phyloP scores from a whole-genome alignment of 2,888 invertebrate species.

The Noctuana brunneofusca region DNA sequence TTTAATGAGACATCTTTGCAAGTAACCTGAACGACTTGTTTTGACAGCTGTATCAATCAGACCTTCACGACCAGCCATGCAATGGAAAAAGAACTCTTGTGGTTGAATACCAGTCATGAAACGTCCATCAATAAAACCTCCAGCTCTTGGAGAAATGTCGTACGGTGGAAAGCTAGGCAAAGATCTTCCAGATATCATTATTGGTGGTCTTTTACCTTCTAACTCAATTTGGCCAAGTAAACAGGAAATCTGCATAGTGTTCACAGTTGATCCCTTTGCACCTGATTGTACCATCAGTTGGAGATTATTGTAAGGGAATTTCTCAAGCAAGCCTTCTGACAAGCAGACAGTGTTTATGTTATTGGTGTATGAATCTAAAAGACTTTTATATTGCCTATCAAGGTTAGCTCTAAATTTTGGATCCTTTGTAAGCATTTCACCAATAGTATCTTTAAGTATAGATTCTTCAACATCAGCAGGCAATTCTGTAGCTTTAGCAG shows the following conservation, averaged over 20 bases:
- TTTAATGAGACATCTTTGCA: conserved; percentile 98
- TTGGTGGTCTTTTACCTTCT: conserved; percentile 97
- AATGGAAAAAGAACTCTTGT: conserved; percentile 99
- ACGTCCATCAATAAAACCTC: conserved; percentile 97
- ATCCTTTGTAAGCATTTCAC: conserved; percentile 87
- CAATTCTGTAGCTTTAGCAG: conserved; percentile 87
- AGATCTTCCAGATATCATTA: conserved; percentile 96
- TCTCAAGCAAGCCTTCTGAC: conserved; percentile 91
- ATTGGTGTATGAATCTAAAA: conserved; percentile 93
- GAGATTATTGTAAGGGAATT: conserved; percentile 97
- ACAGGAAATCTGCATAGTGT: conserved; percentile 99
- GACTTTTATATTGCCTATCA: conserved; percentile 91
- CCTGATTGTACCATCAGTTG: conserved; percentile 99
- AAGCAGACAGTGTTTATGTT: conserved; percentile 94
- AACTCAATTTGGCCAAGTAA: conserved; percentile 98
- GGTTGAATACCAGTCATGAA: conserved; percentile 99
- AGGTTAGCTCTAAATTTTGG: conserved; percentile 90
- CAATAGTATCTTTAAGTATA: conserved; percentile 86
- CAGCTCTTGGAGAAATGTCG: conserved; percentile 94
- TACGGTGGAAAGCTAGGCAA: conserved; percentile 96
- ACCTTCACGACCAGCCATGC: conserved; percentile 99
- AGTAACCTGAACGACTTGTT: conserved; percentile 98
- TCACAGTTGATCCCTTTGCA: conserved; percentile 99
- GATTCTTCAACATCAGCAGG: conserved; percentile 81
- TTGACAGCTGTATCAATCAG: conserved; percentile 99